These are phyloP conservation scores for Helogale parvula DNA, from an alignment of 2,113 vertebrate genomes.

Conservation along the genomic window DNA sequence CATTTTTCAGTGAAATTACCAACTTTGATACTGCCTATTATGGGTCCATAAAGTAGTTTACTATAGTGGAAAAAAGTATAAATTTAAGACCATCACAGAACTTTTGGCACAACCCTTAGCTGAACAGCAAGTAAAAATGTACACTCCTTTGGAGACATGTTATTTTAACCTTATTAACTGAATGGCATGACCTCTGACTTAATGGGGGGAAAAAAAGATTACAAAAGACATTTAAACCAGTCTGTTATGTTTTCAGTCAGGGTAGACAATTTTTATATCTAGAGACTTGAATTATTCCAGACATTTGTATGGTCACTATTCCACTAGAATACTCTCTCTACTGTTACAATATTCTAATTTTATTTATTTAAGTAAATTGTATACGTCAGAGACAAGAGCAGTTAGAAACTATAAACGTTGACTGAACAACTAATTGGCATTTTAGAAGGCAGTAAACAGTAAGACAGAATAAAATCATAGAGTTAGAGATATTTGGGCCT, in stretches of 20 bases:
- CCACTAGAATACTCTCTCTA: neutral
- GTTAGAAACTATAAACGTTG: neutral
- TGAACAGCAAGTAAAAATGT: neutral
- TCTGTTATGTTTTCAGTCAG: neutral
- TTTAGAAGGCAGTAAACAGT: neutral
- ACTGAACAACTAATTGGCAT: neutral
- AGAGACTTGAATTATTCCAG: neutral
- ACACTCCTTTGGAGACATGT: neutral
- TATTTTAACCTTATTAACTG: neutral
- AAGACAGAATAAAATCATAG: neutral
- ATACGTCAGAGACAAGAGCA: neutral
- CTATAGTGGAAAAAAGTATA: neutral
- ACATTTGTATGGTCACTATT: neutral
- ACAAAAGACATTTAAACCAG: neutral
- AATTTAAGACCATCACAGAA: neutral
- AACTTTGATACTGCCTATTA: neutral
- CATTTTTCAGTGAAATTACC: neutral
- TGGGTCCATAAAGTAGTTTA: neutral
- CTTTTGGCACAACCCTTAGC: neutral
- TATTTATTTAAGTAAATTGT: neutral
- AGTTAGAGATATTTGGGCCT: too few relatives aligned
- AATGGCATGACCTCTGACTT: slow-evolving; percentile 48
- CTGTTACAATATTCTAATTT: neutral
- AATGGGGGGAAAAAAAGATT: neutral
- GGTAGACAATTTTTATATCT: neutral